Evolutionary conservation across 2,888 invertebrate genomes (phyloP).

Genomic region (Cephus nigrinus): DNA sequence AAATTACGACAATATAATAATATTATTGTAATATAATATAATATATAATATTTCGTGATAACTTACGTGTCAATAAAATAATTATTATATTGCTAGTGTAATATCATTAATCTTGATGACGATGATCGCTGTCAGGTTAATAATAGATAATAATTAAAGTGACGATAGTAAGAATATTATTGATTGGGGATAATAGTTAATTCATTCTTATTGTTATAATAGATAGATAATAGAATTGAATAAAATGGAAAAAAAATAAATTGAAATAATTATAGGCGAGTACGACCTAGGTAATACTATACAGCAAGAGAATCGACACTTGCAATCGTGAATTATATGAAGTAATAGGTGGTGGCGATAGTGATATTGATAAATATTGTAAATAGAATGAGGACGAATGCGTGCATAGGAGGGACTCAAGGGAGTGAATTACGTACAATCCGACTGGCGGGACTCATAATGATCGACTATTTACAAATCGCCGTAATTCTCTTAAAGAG

Average conservation of each 20-base stretch:
- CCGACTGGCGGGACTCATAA: no score
- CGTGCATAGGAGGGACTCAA: neutral
- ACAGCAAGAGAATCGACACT: slow-evolving; percentile 16
- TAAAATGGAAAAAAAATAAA: neutral
- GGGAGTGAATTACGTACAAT: no score
- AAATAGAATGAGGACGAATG: neutral
- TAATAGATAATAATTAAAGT: neutral
- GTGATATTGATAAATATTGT: slow-evolving; percentile 1
- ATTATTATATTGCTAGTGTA: slow-evolving; percentile 34
- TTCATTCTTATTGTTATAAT: no score
- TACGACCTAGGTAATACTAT: slow-evolving; percentile 21
- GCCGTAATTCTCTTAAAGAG: no score
- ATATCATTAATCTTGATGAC: neutral
- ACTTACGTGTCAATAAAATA: slow-evolving; percentile 37
- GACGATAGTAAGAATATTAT: slow-evolving; percentile 2
- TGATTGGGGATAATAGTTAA: no score
- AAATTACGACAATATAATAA: slow-evolving; percentile 28
- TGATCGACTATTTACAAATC: no score
- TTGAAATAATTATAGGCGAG: slow-evolving; percentile 6
- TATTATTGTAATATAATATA: slow-evolving; percentile 31
- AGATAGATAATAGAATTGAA: neutral
- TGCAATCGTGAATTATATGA: neutral
- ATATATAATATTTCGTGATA: slow-evolving; percentile 42
- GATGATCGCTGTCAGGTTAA: slow-evolving; percentile 8
- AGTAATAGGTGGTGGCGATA: no score